Base-by-base conservation (phyloP, 2,888 invertebrate species). In the Aleiodes alternator region DNA sequence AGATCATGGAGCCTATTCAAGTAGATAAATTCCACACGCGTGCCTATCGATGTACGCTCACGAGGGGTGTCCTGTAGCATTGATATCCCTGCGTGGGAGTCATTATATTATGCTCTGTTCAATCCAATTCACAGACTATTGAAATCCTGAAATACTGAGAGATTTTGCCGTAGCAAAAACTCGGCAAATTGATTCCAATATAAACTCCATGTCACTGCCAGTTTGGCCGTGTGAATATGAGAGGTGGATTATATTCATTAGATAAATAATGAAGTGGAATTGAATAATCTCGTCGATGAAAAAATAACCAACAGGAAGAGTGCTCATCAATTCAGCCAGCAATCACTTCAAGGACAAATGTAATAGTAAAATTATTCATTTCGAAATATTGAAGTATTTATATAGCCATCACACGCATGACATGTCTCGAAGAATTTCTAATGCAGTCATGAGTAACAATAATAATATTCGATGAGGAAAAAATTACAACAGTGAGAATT, bases 61-160 rank as follows among this genome's bases (percentile, higher is more conserved):
- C 71, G 9, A 50, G 75, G 77, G 59, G 70, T 76, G 73, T 76
- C 76, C 75, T 38, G 74, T 72, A 64, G 76, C 31, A 76, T 59
- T 66, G 70, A 75, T 61, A 73, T 50, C 66, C 50, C 29, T 66
- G 78, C 80, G 79, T 79, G 76, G 78, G 80, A 77, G 80, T 80
- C 68, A 73, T 73, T 79, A 76, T 79, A 77, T 76, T 78, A 79
- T 75, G 72, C 69, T 56, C 56, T 53, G 76, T 78, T 80, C 78
- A 80, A 80, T 80, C 75, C 76, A 83, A 81, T 78, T 78, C 80
- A n/a, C 59, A 78, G 77, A 78, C 80, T 79, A 83, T 82, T 82
- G 80, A 80, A 80, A 83, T 83, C 82, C 81, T 81, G 82, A 82
- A 83, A 83, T 83, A 80, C 80, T 77, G 80, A 80, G 80, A 76